phyloP scores from a whole-genome alignment of 2,888 invertebrate species.

The Eupithecia exiguata region DNA sequence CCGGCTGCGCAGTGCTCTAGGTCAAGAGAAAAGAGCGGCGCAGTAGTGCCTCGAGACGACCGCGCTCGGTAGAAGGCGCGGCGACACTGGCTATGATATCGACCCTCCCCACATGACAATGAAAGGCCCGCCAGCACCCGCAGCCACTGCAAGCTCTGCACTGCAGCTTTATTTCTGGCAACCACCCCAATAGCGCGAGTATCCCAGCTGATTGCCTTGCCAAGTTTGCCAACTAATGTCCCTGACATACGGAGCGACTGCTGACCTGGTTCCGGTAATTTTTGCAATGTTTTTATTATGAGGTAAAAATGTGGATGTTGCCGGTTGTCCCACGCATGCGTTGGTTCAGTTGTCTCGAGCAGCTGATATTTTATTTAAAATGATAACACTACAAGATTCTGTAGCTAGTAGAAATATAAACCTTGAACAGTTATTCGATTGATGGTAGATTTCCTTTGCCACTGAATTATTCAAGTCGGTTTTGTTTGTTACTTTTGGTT shows the following conservation, averaged over 20 bases:
- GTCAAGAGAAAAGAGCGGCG: slow-evolving; percentile 39
- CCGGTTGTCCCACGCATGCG: slow-evolving; percentile 34
- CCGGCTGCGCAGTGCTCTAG: slow-evolving; percentile 55
- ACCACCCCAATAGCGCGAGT: slow-evolving; percentile 59
- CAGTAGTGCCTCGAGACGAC: slow-evolving; percentile 48
- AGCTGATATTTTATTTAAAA: slow-evolving; percentile 22
- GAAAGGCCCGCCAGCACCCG: slow-evolving; percentile 68
- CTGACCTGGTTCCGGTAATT: slow-evolving; percentile 58
- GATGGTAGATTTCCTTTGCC: not conserved
- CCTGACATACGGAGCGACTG: slow-evolving; percentile 53
- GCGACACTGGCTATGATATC: slow-evolving; percentile 62
- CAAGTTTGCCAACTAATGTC: slow-evolving; percentile 41
- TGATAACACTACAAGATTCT: slow-evolving; percentile 6
- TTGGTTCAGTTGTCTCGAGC: slow-evolving; percentile 17
- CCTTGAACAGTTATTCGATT: not conserved
- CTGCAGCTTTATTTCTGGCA: slow-evolving; percentile 83
- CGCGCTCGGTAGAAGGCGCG: slow-evolving; percentile 67
- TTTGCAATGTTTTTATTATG: slow-evolving; percentile 39
- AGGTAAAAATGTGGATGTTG: slow-evolving; percentile 31
- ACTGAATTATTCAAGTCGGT: not conserved
- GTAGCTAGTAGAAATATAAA: not conserved
- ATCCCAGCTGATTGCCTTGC: slow-evolving; percentile 53
- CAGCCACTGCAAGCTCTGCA: slow-evolving; percentile 81
- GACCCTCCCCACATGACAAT: slow-evolving; percentile 71
- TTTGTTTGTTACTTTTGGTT: not conserved